phyloP scores from a whole-genome alignment of 2,797 vertebrate species.

The Phylloscopus collybita region DNA sequence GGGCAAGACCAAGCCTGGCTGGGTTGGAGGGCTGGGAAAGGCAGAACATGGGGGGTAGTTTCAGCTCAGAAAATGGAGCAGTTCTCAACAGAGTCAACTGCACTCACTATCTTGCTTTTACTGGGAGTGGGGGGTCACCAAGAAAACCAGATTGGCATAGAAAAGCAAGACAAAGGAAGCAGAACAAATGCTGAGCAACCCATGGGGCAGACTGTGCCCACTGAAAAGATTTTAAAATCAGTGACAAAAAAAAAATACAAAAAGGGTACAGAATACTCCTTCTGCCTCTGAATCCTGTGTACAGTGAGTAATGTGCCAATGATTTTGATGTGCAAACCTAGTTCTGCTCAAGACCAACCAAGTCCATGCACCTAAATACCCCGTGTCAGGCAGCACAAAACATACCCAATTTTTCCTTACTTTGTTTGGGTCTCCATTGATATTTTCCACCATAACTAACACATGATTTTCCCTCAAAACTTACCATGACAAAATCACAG shows the following conservation, averaged over 20 bases:
- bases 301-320: neutral
- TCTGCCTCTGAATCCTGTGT: neutral
- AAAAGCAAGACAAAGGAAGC: neutral
- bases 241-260: neutral
- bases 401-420: neutral
- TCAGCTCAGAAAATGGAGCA: neutral
- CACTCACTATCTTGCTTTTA: neutral
- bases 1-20: neutral
- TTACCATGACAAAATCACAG: slow-evolving; percentile 71
- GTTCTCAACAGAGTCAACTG: neutral
- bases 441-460: slow-evolving; percentile 68
- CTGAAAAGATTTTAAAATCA: neutral
- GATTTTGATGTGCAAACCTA: neutral
- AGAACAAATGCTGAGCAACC: neutral
- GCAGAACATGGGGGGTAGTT: neutral
- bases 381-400: neutral
- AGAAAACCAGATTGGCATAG: neutral
- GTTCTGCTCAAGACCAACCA: neutral
- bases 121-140: neutral
- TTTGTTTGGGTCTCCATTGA: slow-evolving; percentile 37
- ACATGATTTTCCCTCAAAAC: slow-evolving; percentile 58
- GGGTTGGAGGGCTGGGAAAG: neutral
- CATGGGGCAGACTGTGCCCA: neutral
- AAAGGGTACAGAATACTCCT: neutral
- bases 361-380: neutral